phyloP scores from a whole-genome alignment of 2,888 invertebrate species.

The Drosophila lacicola region DNA sequence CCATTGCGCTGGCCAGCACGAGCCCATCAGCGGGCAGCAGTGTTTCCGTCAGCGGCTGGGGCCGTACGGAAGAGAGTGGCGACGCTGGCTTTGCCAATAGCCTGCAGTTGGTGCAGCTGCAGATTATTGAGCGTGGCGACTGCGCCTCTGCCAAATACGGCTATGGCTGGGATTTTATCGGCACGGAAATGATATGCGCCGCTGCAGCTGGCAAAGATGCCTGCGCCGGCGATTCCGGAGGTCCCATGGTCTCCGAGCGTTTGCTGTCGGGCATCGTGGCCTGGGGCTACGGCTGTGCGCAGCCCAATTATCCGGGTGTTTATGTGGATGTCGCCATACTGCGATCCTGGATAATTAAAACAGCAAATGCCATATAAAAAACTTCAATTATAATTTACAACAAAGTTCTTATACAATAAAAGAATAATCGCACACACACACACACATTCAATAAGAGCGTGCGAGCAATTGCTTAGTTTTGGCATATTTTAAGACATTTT shows the following conservation, averaged over 20 bases:
- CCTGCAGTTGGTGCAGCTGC: conserved; percentile 55
- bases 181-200: conserved; percentile 63
- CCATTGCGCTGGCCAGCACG: conserved; percentile 59
- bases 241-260: conserved; percentile 62
- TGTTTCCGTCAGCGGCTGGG: conserved; percentile 76
- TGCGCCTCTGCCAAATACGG: conserved; percentile 64
- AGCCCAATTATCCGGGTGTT: conserved; percentile 83
- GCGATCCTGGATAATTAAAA: conserved; percentile 61
- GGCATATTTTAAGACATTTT: background rate
- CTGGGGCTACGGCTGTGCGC: conserved; percentile 85
- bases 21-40: conserved; percentile 46
- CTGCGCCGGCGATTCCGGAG: conserved; percentile 82
- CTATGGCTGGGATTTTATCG: conserved; percentile 69
- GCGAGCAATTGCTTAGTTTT: background rate
- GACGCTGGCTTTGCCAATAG: conserved; percentile 25
- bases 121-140: conserved; percentile 50
- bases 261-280: conserved; percentile 82
- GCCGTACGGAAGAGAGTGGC: conserved; percentile 37
- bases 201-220: conserved; percentile 77
- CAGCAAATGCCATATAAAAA: conserved; percentile 48
- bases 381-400: background rate
- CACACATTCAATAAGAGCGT: too few relatives aligned
- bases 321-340: conserved; percentile 82
- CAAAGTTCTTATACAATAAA: background rate
- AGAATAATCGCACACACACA: background rate